Evolutionary conservation across 2,888 invertebrate species (phyloP), one percentile per base, ranked within the genome.

Genomic region (Caenorhabditis imperialis): DNA sequence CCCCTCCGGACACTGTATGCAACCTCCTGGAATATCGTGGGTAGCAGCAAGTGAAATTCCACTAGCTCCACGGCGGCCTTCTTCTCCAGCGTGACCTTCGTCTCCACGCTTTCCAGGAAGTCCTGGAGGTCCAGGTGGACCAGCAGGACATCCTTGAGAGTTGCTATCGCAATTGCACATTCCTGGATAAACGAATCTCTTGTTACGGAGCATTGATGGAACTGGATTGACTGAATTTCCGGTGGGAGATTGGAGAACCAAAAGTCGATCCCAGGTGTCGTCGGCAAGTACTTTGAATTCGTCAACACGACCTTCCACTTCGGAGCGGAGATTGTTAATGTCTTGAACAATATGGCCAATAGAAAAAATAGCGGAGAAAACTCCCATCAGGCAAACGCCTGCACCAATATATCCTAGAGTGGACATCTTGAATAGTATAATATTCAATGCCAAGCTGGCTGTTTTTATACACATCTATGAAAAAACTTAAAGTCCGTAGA

Each of bases 261-360:
- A 47, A 8, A 82, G 76, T 57, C 82, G 80, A 30, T 80, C 76
- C 82, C 82, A 82, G 22, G 82, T 81, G 53, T 81, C 82, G 60
- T 82, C 82, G 45, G 77, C 76, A 47, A 79, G 69, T 14, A 81
- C 67, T 65, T 82, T 74, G 77, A 79, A 79, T 51, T 77, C 76
- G 51, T 73, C 67, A 42, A 79, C 74, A 18, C 75, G 71, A 37
- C 67, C 67, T 55, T 71, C 61, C 23, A 81, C 82, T 50, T 82
- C 82, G 47, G 71, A 51, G 5, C 78, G 65, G 37, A 82, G 76
- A 40, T 60, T 65, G 72, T 80, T 77, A 55, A 82, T 80, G 48
- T 82, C 82, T 23, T 67, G 73, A 48, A 82, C 80, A 65, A 82
- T 82, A 53, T 72, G 69, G 44, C 71, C 77, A 35, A 81, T 78